Base-by-base conservation (phyloP, 1,140 invertebrate genomes). In the Condylostylus longicornis region DNA sequence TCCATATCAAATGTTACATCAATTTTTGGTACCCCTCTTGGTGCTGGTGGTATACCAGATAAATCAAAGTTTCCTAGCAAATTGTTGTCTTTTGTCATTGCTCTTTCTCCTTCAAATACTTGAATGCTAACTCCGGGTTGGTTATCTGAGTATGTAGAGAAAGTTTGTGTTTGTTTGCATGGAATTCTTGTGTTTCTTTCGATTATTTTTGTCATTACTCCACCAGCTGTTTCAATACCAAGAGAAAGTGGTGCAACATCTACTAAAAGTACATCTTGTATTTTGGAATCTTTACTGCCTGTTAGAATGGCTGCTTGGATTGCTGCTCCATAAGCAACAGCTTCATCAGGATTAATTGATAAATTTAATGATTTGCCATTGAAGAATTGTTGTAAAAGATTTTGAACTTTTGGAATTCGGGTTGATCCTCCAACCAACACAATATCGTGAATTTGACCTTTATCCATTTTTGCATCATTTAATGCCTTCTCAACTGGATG, bases 31-130 rank as follows among this genome's bases (percentile, higher is more conserved):
- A 85, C 75, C 20, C 82, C 82, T 10, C 82, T 64, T 0, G 82
- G 82, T 12, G 81, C 82, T n/a, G 81, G 79, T 2, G 82, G 79
- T 37, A 88, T 85, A 3, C 80, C 82, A 0, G 71, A 72, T 23
- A 89, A 58, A 47, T 82, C 71, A 50, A 86, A 85, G 37, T 69
- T 79, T 29, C 82, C 82, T 20, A 86, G 57, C 5, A 79, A 48
- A 48, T 83, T 79, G 58, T 81, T 81, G 46, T 80, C 74, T 47
- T 72, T 75, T 1, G 77, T 79, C 70, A 80, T 74, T 2, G 71
- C 70, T 29, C 77, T 57, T 49, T 78, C 75, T 7, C 75, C 76
- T 62, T 79, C 73, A 42, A 66, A 78, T 6, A 74, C 71, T 46
- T 77, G 70, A 34, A 79, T 70, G 13, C 65, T 68, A 1, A 82